phyloP scores from a whole-genome alignment of 2,888 invertebrate species.

The Zaprionus obscuricornis region DNA sequence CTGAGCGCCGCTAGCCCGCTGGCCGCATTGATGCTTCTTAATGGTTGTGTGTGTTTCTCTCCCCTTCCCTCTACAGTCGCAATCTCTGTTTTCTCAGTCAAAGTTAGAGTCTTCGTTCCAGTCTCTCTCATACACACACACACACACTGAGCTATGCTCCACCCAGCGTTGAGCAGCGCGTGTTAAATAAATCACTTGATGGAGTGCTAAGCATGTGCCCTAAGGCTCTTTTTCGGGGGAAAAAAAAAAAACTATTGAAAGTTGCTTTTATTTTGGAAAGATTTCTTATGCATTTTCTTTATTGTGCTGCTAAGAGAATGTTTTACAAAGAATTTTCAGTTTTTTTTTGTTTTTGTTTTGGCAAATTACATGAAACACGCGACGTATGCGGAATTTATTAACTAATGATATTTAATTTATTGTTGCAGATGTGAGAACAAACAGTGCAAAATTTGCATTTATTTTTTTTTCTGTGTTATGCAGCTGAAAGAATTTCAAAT shows the following conservation, averaged over 20 bases:
- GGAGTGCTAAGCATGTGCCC: constrained; percentile 66
- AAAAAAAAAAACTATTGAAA: constrained; percentile 44
- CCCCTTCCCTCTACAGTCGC: constrained; percentile 17
- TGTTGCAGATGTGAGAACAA: too few species aligned
- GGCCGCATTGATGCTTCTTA: constrained; percentile 61
- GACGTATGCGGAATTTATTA: too few species aligned
- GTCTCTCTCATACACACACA: neutral
- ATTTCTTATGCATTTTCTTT: constrained; percentile 19
- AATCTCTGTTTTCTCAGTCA: constrained; percentile 10
- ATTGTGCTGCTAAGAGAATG: too few species aligned
- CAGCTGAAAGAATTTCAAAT: too few species aligned
- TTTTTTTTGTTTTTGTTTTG: too few species aligned
- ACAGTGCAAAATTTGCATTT: too few species aligned
- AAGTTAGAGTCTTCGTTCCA: constrained; percentile 18
- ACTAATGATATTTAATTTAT: too few species aligned
- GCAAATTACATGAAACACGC: too few species aligned
- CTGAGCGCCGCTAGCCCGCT: constrained; percentile 54
- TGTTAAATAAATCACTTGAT: constrained; percentile 76
- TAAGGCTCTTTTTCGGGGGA: constrained; percentile 15
- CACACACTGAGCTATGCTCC: neutral
- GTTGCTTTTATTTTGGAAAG: constrained; percentile 5
- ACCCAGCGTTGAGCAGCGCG: constrained; percentile 40
- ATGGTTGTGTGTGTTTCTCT: too few species aligned
- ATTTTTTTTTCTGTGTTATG: too few species aligned
- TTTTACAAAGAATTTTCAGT: too few species aligned